Percentiles rank a stretch among this genome's conserved stretches.
Conservation (phyloP, 2,113 vertebrate genomes). For the Gnathonemus echidnorhynchus region DNA sequence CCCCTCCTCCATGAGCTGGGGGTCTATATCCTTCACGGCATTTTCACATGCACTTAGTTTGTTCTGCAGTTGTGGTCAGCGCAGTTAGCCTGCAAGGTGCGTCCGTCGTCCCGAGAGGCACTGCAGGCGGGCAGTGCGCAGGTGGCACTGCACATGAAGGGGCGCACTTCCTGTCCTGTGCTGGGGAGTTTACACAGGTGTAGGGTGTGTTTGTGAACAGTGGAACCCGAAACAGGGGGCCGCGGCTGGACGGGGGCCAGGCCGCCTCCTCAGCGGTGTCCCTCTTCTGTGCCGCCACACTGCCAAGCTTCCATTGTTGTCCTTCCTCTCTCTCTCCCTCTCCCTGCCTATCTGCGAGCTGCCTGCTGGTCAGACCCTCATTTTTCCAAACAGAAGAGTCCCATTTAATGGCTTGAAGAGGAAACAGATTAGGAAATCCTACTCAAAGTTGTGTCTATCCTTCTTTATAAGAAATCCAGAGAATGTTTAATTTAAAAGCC, state of each 20-base stretch:
- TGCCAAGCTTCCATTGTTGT: neutral
- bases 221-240: conserved; percentile 29
- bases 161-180: neutral
- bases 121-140: neutral
- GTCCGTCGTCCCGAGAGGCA: neutral
- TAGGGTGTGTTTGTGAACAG: conserved; percentile 48
- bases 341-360: neutral
- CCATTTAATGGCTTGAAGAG: neutral
- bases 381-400: neutral
- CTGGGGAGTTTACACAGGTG: conserved; percentile 55
- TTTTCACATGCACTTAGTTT: conserved; percentile 35
- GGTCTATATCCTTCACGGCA: conserved; percentile 23
- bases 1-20: conserved; percentile 3
- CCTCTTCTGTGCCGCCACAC: neutral
- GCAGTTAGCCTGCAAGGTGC: conserved; percentile 10
- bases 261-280: neutral
- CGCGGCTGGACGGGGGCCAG: neutral
- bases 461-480: neutral
- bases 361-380: too few species aligned
- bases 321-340: neutral
- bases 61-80: conserved; percentile 22
- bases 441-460: neutral
- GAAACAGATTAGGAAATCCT: neutral
- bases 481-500: neutral
- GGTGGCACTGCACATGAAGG: neutral